Conservation (phyloP, 2,888 invertebrate genomes). For the Megalurothrips usitatus region DNA sequence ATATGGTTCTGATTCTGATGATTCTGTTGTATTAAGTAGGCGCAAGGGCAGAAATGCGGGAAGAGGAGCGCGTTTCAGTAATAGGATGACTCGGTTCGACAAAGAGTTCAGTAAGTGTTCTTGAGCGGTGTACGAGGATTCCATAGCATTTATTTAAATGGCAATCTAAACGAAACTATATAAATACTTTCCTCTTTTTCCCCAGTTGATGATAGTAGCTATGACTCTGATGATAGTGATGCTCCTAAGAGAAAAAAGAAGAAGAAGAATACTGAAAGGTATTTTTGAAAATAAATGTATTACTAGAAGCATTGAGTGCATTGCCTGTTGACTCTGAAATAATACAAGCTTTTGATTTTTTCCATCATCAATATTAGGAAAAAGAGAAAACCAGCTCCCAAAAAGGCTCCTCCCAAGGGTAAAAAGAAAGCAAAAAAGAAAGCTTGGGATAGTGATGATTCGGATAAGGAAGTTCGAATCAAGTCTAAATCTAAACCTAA, state of each 20-base stretch:
- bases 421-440: slow-evolving; percentile 40
- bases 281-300: slow-evolving; percentile 13
- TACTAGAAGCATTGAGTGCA: neutral
- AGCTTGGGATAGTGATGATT: slow-evolving; percentile 41
- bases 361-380: neutral
- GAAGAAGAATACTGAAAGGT: slow-evolving; percentile 31
- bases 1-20: slow-evolving; percentile 5
- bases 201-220: slow-evolving; percentile 47
- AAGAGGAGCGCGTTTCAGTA: slow-evolving; percentile 51
- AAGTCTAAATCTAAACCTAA: slow-evolving; percentile 39
- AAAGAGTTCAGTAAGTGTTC: slow-evolving; percentile 53
- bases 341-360: too few relatives aligned
- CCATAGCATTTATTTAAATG: slow-evolving; percentile 32
- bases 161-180: slow-evolving; percentile 18
- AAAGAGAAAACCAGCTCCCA: neutral
- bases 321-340: too few relatives aligned
- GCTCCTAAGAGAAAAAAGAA: slow-evolving; percentile 54
- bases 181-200: slow-evolving; percentile 33
- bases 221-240: slow-evolving; percentile 51
- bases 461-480: slow-evolving; percentile 38
- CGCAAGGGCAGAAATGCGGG: slow-evolving; percentile 47
- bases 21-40: neutral
- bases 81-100: slow-evolving; percentile 51
- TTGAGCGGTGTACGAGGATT: slow-evolving; percentile 28
- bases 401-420: slow-evolving; percentile 18